Evolutionary conservation across 2,113 vertebrate species (phyloP).

Genomic region (Ailuropoda melanoleuca): DNA sequence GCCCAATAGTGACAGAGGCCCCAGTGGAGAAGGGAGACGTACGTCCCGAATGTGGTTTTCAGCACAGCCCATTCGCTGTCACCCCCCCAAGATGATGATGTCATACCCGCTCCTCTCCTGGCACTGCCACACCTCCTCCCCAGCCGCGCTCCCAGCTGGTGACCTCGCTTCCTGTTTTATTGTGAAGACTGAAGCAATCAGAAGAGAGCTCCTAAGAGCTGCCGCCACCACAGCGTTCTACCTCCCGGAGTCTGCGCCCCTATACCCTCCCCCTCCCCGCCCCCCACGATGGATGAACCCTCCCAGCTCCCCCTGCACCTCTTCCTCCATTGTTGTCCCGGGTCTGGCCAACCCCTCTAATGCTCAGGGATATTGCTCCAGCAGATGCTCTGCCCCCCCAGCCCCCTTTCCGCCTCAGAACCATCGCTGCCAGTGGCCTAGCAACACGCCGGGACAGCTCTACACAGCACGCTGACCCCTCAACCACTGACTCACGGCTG

Average conservation of each 20-base stretch:
- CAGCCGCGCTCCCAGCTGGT: rapidly evolving
- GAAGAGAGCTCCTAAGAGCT: not conserved
- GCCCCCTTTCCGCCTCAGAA: not conserved
- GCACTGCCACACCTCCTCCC: not conserved
- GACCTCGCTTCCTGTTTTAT: not conserved
- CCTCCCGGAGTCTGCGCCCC: not conserved
- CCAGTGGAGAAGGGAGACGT: rapidly evolving
- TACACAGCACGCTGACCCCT: rapidly evolving
- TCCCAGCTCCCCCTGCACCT: not conserved
- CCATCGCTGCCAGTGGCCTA: not conserved
- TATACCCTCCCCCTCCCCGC: rapidly evolving
- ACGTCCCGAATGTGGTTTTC: rapidly evolving
- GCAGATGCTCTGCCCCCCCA: no score
- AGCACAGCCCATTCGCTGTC: rapidly evolving
- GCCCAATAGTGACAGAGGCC: rapidly evolving
- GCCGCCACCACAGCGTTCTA: rapidly evolving
- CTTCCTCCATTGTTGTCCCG: not conserved
- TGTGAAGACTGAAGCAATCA: not conserved
- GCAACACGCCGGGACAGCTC: rapidly evolving
- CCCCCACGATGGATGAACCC: rapidly evolving
- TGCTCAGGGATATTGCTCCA: not conserved
- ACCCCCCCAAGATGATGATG: rapidly evolving
- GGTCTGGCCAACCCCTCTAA: not conserved
- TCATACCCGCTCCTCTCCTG: not conserved
- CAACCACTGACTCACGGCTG: not conserved